Conservation (phyloP, 1,140 invertebrate species). For the Drosophila bocqueti region DNA sequence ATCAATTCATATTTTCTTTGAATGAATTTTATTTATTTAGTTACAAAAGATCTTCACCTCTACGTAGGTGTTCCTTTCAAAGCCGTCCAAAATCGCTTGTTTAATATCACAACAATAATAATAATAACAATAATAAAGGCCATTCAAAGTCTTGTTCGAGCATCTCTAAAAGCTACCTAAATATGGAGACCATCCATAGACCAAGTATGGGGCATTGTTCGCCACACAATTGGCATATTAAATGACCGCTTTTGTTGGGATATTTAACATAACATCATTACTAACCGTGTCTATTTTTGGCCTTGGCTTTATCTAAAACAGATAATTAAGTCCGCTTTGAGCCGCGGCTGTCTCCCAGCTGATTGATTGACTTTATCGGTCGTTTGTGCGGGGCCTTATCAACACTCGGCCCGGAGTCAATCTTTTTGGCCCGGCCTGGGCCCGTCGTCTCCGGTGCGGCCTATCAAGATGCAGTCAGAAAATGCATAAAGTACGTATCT, state of each 20-base stretch:
- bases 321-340: conserved; percentile 77
- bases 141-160: conserved; percentile 63
- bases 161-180: conserved; percentile 45
- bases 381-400: conserved; percentile 60
- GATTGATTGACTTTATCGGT: conserved; percentile 79
- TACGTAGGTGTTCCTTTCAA: conserved; percentile 28
- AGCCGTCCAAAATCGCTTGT: conserved; percentile 54
- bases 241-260: conserved; percentile 58
- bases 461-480: conserved; percentile 61
- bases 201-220: conserved; percentile 45
- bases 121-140: conserved; percentile 65
- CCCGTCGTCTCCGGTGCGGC: conserved; percentile 36
- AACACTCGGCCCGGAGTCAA: conserved; percentile 66
- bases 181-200: conserved; percentile 53
- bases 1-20: conserved; percentile 19
- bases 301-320: conserved; percentile 53
- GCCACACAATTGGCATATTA: conserved; percentile 64
- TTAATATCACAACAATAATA: conserved; percentile 51
- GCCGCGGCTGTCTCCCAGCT: conserved; percentile 68
- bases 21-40: conserved; percentile 32
- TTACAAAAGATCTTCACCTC: conserved; percentile 1
- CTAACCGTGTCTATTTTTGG: conserved; percentile 57
- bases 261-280: conserved; percentile 46
- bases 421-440: conserved; percentile 47
- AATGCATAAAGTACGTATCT: conserved; percentile 53